A percentile compares a stretch with the other conserved stretches of the same genome.
Conservation (phyloP, 2,113 vertebrate species). For the Gymnogyps californianus region DNA sequence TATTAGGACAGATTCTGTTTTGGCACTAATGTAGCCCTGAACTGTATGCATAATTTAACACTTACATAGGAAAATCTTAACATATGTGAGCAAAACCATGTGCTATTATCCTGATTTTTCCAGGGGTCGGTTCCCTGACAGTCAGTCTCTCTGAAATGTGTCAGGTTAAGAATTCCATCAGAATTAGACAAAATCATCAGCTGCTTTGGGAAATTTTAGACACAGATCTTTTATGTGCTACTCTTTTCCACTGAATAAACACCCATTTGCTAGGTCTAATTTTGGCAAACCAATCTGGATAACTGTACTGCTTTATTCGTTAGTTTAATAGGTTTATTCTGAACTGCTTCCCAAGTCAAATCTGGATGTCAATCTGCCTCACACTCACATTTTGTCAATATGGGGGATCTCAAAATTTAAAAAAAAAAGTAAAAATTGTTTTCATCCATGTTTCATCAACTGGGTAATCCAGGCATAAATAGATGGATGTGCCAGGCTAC, state of each 20-base stretch:
- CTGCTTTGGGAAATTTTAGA: neutral
- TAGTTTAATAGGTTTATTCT: neutral
- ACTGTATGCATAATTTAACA: neutral
- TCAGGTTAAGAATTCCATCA: neutral
- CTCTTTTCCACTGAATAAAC: neutral
- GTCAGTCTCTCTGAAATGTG: neutral
- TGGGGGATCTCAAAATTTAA: neutral
- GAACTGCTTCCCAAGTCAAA: neutral
- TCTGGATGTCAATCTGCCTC: neutral
- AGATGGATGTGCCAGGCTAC: neutral
- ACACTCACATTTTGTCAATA: neutral
- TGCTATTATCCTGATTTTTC: neutral
- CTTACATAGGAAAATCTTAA: neutral
- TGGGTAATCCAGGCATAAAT: neutral
- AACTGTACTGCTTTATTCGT: neutral
- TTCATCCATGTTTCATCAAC: neutral
- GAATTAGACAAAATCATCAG: neutral
- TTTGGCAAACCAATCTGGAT: neutral
- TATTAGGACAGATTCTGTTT: neutral
- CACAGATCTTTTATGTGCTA: neutral
- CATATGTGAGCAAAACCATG: neutral
- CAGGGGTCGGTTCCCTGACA: neutral
- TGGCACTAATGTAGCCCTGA: neutral
- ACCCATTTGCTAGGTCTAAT: neutral
- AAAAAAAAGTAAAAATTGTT: accelerated